These are phyloP conservation scores for Keiferia lycopersicella DNA, from an alignment of 2,888 invertebrate genomes.

Conservation along the genomic window DNA sequence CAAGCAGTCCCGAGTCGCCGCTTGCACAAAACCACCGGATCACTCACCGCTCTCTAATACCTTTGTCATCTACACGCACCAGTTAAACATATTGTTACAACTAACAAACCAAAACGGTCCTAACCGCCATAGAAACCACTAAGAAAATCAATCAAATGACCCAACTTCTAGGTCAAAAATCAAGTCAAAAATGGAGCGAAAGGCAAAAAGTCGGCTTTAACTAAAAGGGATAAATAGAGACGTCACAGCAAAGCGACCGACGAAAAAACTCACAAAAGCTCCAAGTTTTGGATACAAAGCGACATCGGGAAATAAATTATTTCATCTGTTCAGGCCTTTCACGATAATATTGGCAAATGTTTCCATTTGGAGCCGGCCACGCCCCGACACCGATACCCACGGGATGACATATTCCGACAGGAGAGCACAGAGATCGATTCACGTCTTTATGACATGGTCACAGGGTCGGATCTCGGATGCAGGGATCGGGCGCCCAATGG, in stretches of 20 bases:
- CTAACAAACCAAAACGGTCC: slow-evolving; percentile 41
- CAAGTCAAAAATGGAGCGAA: slow-evolving; percentile 15
- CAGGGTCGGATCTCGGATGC: not conserved
- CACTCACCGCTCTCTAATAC: slow-evolving; percentile 74
- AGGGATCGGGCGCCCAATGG: slow-evolving; percentile 44
- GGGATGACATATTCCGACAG: slow-evolving; percentile 40
- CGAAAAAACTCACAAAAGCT: slow-evolving; percentile 74
- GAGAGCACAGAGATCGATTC: not conserved
- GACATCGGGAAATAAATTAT: slow-evolving; percentile 80
- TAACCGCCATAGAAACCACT: slow-evolving; percentile 27
- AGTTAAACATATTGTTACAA: slow-evolving; percentile 53
- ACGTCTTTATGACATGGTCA: no score
- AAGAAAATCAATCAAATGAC: slow-evolving; percentile 35
- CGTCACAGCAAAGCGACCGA: slow-evolving; percentile 71
- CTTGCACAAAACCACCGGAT: slow-evolving; percentile 72
- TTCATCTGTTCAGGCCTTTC: slow-evolving; percentile 79
- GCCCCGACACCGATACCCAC: slow-evolving; percentile 64
- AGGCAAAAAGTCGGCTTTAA: slow-evolving; percentile 61
- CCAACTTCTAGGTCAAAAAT: slow-evolving; percentile 19
- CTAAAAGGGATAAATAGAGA: slow-evolving; percentile 74
- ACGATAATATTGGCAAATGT: slow-evolving; percentile 81
- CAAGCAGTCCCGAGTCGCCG: slow-evolving; percentile 35
- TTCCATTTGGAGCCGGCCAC: slow-evolving; percentile 78
- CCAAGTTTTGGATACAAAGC: slow-evolving; percentile 78
- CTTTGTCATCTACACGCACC: slow-evolving; percentile 75